Conservation (phyloP, 2,797 vertebrate species). For the Brachyalestes nurse region DNA sequence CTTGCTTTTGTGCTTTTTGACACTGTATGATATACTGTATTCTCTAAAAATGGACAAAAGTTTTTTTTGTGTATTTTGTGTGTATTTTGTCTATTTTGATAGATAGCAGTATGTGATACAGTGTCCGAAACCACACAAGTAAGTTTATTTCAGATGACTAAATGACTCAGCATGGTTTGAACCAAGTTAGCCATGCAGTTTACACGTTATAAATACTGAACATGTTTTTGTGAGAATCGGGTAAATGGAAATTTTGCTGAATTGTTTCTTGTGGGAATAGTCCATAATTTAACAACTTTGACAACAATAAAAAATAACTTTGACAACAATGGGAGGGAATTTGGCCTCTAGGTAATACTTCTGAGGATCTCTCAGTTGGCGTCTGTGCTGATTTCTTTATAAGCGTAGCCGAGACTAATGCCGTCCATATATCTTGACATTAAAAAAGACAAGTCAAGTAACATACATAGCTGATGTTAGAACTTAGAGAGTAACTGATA, state of each 20-base stretch:
- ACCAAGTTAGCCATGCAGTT: neutral
- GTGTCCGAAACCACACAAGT: neutral
- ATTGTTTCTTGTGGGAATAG: constrained; percentile 8
- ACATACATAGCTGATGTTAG: neutral
- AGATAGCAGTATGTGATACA: neutral
- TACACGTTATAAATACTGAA: neutral
- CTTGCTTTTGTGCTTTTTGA: neutral
- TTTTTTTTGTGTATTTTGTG: neutral
- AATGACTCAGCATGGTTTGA: neutral
- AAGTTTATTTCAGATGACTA: neutral
- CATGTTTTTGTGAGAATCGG: too few species aligned
- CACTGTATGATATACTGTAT: neutral
- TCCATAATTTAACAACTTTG: constrained; percentile 20
- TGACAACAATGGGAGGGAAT: neutral
- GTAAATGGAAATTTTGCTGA: neutral
- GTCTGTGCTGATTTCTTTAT: neutral
- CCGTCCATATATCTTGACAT: neutral
- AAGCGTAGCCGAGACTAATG: neutral
- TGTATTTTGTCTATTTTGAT: neutral
- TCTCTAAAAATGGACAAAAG: neutral
- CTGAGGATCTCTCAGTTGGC: neutral
- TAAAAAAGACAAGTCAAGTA: neutral
- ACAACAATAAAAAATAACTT: too few species aligned
- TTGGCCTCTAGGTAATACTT: neutral
- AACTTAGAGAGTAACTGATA: neutral